Evolutionary conservation across 2,797 vertebrate genomes (phyloP), one percentile per base, ranked within the genome.

Genomic region (Thaleichthys pacificus): DNA sequence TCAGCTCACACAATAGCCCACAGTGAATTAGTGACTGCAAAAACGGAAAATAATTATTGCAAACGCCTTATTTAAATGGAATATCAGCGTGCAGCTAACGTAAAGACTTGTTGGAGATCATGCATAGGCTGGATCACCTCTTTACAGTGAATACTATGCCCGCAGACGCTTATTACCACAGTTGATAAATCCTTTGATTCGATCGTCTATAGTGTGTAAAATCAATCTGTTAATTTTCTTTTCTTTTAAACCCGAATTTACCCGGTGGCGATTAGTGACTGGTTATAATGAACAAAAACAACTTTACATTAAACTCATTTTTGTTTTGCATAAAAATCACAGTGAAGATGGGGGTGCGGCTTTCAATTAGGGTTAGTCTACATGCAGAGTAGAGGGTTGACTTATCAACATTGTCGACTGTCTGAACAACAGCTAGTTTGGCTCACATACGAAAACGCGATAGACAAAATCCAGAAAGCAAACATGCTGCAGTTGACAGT

Each of bases 391-490:
- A 35, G 81, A 77, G 77, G 78, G 85, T 80, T 76, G 74, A 85
- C 86, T 86, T 73, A 81, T 84, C 81, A 82, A 73, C 86, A 85
- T 80, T 77, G 79, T 81, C 74, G 69, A 80, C 72, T 80, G 74
- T 80, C 73, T 74, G 74, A 77, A 81, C 74, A 69, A 30, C 62
- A 84, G 38, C 69, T 21, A 9, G 22, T 70, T 82, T 51, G 14
- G 61, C 69, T 75, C 24, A 77, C 66, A 76, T 35, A 56, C 64
- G 42, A 47, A 75, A 47, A 61, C 68, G 54, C 69, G 49, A 68
- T 67, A 47, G 49, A 24, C 21, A 19, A 61, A 49, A n/a, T 47
- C 21, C 61, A 71, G 17, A 24, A 14, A 11, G 22, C 68, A 61
- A 19, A 54, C 68, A 69, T 6, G 35, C 11, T 30, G 66, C 51